Conservation (phyloP, 53 echinoderm and acorn worm species). For the Patiria pectinifera region DNA sequence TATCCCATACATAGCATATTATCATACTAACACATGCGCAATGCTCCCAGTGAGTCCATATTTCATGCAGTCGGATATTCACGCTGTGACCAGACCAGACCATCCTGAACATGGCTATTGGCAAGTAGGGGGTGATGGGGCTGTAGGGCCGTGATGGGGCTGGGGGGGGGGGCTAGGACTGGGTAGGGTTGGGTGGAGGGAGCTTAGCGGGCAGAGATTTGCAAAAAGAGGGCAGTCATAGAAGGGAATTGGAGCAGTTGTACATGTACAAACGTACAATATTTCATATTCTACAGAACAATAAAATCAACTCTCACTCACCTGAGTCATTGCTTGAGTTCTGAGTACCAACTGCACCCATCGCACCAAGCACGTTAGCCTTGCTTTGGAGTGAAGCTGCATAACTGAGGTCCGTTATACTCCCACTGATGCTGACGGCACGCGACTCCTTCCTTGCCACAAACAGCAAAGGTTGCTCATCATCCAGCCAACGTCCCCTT, state of each 20-base stretch:
- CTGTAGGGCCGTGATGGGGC: neutral
- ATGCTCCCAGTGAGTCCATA: no score
- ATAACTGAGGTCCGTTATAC: conserved; percentile 74
- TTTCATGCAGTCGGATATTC: no score
- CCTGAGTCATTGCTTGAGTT: conserved; percentile 90
- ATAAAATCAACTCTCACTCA: conserved; percentile 30
- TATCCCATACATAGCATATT: no score
- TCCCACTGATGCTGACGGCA: conserved; percentile 84
- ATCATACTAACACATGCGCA: no score
- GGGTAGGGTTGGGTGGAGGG: neutral
- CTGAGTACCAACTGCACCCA: conserved; percentile 21
- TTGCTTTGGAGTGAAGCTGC: conserved; percentile 49
- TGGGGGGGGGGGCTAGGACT: neutral
- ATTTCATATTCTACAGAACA: neutral
- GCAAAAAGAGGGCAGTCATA: neutral
- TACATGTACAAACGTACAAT: no score
- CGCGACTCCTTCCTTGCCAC: conserved; percentile 68
- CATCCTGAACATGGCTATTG: no score
- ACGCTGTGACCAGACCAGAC: no score
- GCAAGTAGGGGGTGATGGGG: neutral
- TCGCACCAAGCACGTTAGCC: conserved; percentile 9
- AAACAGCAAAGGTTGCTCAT: conserved; percentile 70
- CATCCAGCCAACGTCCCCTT: conserved; percentile 68
- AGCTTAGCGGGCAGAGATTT: neutral
- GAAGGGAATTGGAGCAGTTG: no score